Percentiles rank a stretch among this genome's conserved stretches.
Conservation (phyloP, 2,888 invertebrate species). For the Peribatodes rhomboidaria region DNA sequence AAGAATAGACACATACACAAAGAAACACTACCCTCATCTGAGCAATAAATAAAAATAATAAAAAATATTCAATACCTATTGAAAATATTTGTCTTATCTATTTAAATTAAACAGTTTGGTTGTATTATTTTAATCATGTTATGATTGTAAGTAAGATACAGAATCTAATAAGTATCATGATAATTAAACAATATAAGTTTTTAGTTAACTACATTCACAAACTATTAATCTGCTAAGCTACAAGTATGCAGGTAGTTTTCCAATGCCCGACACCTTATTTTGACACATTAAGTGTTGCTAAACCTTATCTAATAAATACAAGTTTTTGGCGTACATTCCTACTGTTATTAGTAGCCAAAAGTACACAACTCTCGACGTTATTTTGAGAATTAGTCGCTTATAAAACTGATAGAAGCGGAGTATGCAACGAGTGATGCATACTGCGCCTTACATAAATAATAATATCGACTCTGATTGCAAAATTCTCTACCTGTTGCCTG, state of each 20-base stretch:
- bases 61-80: too few relatives aligned
- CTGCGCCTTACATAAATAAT: constrained; percentile 46
- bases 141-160: too few relatives aligned
- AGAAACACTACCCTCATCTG: too few relatives aligned
- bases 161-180: too few relatives aligned
- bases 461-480: constrained; percentile 46
- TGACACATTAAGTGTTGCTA: constrained; percentile 3
- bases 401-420: constrained; percentile 11
- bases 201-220: background rate
- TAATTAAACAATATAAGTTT: background rate
- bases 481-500: constrained; percentile 50
- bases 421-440: constrained; percentile 40
- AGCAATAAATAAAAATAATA: too few relatives aligned
- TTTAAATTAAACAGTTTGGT: too few relatives aligned
- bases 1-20: too few relatives aligned
- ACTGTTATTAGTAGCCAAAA: background rate
- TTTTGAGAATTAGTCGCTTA: constrained; percentile 1
- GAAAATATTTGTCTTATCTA: too few relatives aligned
- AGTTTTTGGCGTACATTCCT: background rate
- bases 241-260: background rate
- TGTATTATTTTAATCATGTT: too few relatives aligned
- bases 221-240: background rate
- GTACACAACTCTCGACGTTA: background rate
- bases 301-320: background rate
- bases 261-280: background rate